Percentiles rank a stretch among this genome's conserved stretches.
Conservation (phyloP, 2,113 vertebrate species). For the Cebus imitator region DNA sequence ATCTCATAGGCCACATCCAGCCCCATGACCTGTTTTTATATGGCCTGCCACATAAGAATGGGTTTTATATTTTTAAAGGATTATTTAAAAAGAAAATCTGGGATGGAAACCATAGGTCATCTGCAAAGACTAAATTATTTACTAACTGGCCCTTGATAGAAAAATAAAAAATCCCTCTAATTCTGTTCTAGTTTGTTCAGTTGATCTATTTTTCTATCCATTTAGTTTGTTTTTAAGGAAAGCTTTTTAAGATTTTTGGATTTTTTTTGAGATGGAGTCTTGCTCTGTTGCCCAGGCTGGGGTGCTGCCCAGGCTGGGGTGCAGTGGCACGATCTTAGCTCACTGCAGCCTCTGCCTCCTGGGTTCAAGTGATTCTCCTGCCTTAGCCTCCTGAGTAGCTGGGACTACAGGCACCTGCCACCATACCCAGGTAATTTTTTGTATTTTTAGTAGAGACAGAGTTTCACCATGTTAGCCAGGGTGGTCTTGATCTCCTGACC, state of each 20-base stretch:
- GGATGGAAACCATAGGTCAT: neutral
- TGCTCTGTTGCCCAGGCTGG: too few relatives aligned
- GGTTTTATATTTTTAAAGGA: slow-evolving; percentile 6
- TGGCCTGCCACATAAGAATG: neutral
- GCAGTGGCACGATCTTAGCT: too few relatives aligned
- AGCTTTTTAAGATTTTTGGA: neutral
- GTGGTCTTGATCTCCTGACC: too few relatives aligned
- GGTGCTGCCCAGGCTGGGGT: too few relatives aligned
- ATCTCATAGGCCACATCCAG: neutral
- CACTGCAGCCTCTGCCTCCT: too few relatives aligned
- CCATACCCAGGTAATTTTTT: too few relatives aligned
- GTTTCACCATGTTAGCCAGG: too few relatives aligned
- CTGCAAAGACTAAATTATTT: neutral
- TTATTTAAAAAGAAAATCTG: neutral
- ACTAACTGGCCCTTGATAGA: neutral
- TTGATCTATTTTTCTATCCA: neutral
- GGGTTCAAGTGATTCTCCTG: too few relatives aligned
- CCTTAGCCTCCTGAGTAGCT: too few relatives aligned
- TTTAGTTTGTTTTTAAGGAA: neutral
- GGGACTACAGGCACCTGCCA: too few relatives aligned
- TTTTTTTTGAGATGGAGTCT: too few relatives aligned
- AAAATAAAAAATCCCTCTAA: neutral
- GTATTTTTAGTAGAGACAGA: too few relatives aligned
- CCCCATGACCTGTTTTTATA: neutral
- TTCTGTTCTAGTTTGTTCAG: neutral